Base-by-base conservation (phyloP, 1,140 invertebrate species). In the Tetraneura akinire region DNA sequence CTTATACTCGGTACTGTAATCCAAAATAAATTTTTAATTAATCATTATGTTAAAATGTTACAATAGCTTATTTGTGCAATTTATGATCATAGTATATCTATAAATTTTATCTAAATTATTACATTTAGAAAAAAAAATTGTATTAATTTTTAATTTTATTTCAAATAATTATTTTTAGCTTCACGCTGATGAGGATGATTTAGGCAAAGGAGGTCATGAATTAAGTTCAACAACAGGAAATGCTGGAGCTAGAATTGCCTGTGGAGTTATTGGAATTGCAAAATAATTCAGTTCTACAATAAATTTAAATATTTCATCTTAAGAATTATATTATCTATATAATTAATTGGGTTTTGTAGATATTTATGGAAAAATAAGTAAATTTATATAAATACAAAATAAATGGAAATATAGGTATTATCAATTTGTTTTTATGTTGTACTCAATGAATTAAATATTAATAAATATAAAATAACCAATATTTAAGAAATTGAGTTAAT, bases 181-280 rank as follows among this genome's bases (percentile, higher is more conserved):
- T 16, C 97, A 99, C 86, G 96, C 92, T 81, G 96, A 96, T 86
- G 90, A 91, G 60, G 98, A 99, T 88, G 98, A 99, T 87, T 88
- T 99, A 64, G 98, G 97, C 8, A 88, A 92, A 82, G 97, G 97
- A 80, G 95, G 95, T 2, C 93, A 98, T 84, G 95, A 97, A 84
- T 88, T 97, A 62, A 98, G 96, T 86, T 93, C 93, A 87, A 94
- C 94, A 16, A 99, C 97, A 71, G 98, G 98, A 45, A 99, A 99
- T 88, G 97, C 98, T 82, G 98, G 98, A 6, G 96, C 91, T 74
- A 91, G 98, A 83, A 88, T 97, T 81, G 97, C 96, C 26, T 99
- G 98, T 86, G 97, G 97, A 80, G 94, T 99, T n/a, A 97, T 99
- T 87, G 98, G 96, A 51, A 88, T 97, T 80, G 87, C 91, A 53